Evolutionary conservation across 2,797 vertebrate genomes (phyloP), one percentile per base, ranked within the genome.

Genomic region (Xiphophorus birchmanni): DNA sequence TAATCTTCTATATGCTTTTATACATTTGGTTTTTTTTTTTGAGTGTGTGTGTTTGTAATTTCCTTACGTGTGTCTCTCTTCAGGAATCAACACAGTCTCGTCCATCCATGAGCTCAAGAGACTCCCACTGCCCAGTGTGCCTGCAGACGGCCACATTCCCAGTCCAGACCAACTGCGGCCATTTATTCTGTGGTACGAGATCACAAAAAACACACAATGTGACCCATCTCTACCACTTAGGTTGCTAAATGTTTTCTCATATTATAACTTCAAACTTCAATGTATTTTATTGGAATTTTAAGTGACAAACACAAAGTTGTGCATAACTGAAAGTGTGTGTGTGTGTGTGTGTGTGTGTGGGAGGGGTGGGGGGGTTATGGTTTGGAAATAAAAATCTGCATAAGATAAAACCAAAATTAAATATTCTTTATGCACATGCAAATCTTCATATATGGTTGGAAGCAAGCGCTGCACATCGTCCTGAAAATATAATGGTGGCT

Each of bases 121-220:
- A 96, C 83, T 87, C 88, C 56, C 93, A 91, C 80, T 97, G 97
- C 80, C 96, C 96, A 2, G 96, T 96, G 71, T 97, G 97, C 82
- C 95, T 97, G 86, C 96, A 98, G 78, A 86, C 90, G 1, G 87
- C 94, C 50, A 90, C 79, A 56, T 94, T 96, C 85, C 97, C 97
- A 2, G 95, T 96, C 74, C 92, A 96, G 95, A 97, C 96, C 23
- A 97, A 96, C 93, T 97, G 97, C 52, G 96, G 97, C 11, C 97
- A 97, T 92, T 89, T 96, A 79, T 97, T 97, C 91, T 98, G 97
- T 89, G 97, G 97, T 96, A 94, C 29, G 90, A 89, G 37, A 82
- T 50, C 32, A 71, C 47, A 84, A 37, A 80, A 15, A 21, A 48
- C 79, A 35, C 9, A 77, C 75, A 44, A 0, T 74, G n/a, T 5